phyloP scores from a whole-genome alignment of 2,797 vertebrate genomes.

The Oreochromis mossambicus region DNA sequence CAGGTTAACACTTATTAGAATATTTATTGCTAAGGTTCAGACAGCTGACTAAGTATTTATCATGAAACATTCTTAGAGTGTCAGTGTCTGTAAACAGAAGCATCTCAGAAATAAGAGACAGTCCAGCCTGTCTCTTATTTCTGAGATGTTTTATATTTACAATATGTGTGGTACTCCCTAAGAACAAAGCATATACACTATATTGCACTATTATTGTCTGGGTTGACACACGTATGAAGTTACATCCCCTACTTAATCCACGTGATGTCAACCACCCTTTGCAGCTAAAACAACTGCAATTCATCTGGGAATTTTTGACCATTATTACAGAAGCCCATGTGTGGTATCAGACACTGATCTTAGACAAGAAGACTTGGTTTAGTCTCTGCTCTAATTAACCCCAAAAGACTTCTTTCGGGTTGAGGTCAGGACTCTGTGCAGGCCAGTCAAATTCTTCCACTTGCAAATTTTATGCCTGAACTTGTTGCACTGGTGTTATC shows the following conservation, averaged over 20 bases:
- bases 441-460: not conserved
- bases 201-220: not conserved
- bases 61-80: not conserved
- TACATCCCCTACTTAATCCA: too few relatives aligned
- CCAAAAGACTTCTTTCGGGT: not conserved
- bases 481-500: not conserved
- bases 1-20: not conserved
- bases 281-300: not conserved
- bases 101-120: not conserved
- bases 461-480: not conserved
- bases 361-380: not conserved
- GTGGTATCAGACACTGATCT: not conserved
- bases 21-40: not conserved
- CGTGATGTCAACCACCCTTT: not conserved
- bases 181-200: not conserved
- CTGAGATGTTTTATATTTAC: not conserved
- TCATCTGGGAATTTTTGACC: too few relatives aligned
- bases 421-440: not conserved
- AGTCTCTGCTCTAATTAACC: not conserved
- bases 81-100: too few relatives aligned
- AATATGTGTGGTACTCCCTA: rapidly evolving
- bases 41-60: not conserved
- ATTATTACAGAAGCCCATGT: not conserved
- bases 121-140: not conserved
- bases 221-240: not conserved